Evolutionary conservation across 2,113 vertebrate species (phyloP), one percentile per base, ranked within the genome.

Genomic region (Toxotes jaculatrix): DNA sequence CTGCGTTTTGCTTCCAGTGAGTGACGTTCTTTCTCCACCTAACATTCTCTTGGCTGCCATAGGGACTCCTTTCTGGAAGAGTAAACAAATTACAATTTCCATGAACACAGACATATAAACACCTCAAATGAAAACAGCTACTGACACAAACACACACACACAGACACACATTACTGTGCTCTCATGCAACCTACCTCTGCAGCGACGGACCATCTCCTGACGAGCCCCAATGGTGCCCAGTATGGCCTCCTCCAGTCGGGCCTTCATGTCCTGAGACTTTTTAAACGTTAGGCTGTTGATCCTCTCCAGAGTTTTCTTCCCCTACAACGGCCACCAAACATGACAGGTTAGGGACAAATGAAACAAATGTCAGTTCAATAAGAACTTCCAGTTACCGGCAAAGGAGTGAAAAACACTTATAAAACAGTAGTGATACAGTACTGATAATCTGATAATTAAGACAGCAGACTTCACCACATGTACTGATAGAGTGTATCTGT

Each of bases 261-360:
- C 97, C 80, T 97, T 98, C 97, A 98, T 98, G 88, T 98, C 97
- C 84, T 97, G 96, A 1, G 97, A 98, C 91, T 98, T 98, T 91
- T 97, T 97, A 91, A 98, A 98, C 0, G 97, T 97, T 83, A 98
- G 91, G 86, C 97, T 98, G 92, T 97, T 98, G 89, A 97, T 97
- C 38, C 96, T 94, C 82, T 98, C 96, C 67, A 97, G 95, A 69
- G 96, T 63, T 69, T 96, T 98, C 75, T 93, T 97, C 16, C 97
- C 97, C 97, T 98, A 74, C 7, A 79, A 45, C 1, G 0, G 51
- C 7, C 43, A 56, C 13, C 66, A 82, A 57, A 7, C 21, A 42
- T 67, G 2, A 57, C 16, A 76, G 31, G 12, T 57, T 8, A 11
- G 47, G n/a, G 23, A 55, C 13, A 73, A 60, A 19, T 49, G 31